Conservation (phyloP, 2,113 vertebrate species). For the Butastur rufipennis region DNA sequence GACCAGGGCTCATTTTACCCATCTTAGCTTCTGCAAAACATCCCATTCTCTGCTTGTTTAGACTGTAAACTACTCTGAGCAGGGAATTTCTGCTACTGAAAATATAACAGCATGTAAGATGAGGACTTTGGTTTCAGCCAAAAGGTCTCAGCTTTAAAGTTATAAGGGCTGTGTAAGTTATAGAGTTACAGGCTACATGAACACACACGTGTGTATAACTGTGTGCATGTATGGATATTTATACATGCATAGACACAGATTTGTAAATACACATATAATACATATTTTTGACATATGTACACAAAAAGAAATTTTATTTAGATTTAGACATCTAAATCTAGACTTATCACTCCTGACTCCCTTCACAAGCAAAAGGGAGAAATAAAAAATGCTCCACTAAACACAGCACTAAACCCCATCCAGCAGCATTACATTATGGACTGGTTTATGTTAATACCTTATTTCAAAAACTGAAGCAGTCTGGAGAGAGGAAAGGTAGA, state of each 20-base stretch:
- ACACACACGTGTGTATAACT: rapidly evolving
- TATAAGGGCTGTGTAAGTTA: neutral
- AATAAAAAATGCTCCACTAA: neutral
- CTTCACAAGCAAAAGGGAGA: neutral
- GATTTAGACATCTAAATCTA: neutral
- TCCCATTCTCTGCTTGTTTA: neutral
- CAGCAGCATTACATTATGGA: neutral
- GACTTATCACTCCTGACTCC: neutral
- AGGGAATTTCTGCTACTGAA: neutral
- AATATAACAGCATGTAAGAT: neutral
- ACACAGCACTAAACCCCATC: neutral
- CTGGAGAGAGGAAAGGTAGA: neutral
- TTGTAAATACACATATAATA: neutral
- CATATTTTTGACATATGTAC: neutral
- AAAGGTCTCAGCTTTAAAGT: neutral
- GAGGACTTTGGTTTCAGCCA: neutral
- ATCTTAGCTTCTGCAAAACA: neutral
- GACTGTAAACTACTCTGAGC: neutral
- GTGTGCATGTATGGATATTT: neutral
- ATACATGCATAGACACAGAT: neutral
- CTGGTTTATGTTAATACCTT: neutral
- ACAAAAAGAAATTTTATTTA: neutral
- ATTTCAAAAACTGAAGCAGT: neutral
- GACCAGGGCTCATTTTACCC: neutral
- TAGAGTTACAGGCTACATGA: neutral